phyloP scores from a whole-genome alignment of 2,797 vertebrate species.

The Tapera naevia region DNA sequence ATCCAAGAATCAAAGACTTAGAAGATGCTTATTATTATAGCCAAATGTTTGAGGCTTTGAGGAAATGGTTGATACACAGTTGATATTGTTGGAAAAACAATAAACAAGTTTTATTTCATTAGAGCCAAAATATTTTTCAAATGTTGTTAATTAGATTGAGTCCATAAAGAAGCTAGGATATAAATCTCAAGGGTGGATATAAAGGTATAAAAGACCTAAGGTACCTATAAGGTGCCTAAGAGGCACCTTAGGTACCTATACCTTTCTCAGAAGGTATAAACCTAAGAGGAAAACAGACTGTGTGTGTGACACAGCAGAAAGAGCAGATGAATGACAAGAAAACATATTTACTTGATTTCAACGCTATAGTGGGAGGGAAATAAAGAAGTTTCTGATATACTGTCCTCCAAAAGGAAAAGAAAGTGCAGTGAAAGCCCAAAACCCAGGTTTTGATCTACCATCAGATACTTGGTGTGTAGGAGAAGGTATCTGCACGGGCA shows the following conservation, averaged over 20 bases:
- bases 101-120: conserved; percentile 25
- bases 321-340: no score
- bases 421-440: not conserved
- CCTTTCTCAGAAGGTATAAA: no score
- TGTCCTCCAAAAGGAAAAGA: not conserved
- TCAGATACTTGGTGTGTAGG: not conserved
- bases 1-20: conserved; percentile 16
- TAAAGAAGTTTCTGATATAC: not conserved
- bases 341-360: no score
- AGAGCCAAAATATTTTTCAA: not conserved
- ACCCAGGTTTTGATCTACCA: not conserved
- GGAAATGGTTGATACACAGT: not conserved
- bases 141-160: not conserved
- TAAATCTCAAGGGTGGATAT: not conserved
- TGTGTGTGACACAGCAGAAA: no score
- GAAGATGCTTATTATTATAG: not conserved
- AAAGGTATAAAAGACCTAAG: no score
- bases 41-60: not conserved
- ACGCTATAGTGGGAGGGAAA: no score
- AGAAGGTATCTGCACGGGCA: not conserved
- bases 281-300: no score
- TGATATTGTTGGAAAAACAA: conserved; percentile 18
- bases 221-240: no score
- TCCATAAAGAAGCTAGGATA: not conserved
- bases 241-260: no score